These are phyloP conservation scores for Arrhamphus sclerolepis DNA, from an alignment of 2,797 vertebrate species.

Conservation along the genomic window DNA sequence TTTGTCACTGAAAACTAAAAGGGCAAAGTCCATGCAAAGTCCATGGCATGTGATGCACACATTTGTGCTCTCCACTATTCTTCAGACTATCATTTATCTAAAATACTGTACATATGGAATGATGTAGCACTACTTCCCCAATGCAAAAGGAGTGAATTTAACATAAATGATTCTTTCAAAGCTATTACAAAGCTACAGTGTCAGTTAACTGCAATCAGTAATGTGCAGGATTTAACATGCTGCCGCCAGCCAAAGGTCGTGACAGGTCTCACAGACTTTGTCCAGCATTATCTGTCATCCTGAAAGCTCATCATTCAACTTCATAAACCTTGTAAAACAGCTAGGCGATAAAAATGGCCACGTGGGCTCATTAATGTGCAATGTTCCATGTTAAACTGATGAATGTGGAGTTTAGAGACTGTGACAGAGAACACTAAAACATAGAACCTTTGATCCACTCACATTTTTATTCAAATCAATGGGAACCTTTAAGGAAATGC, in stretches of 20 bases:
- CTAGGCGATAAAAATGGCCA: background rate
- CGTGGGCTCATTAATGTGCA: no score
- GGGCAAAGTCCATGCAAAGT: background rate
- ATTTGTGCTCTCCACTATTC: background rate
- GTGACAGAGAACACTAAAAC: conserved; percentile 24
- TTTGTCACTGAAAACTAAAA: background rate
- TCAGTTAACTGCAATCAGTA: conserved; percentile 15
- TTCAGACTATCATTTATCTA: background rate
- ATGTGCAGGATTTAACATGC: conserved; percentile 7
- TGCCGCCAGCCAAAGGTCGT: background rate
- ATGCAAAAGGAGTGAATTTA: no score
- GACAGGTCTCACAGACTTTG: conserved; percentile 56
- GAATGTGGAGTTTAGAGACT: background rate
- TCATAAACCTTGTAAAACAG: conserved; percentile 38
- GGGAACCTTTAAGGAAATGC: conserved; percentile 47
- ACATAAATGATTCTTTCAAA: background rate
- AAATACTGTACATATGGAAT: background rate
- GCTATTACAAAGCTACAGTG: no score
- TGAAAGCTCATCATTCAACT: conserved; percentile 47
- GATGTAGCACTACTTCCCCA: background rate
- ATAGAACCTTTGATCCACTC: conserved; percentile 44
- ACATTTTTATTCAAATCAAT: conserved; percentile 45
- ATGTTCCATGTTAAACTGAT: background rate
- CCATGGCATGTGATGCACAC: background rate
- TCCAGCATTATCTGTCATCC: conserved; percentile 48